These are phyloP conservation scores for Drosophila bipectinata DNA, from an alignment of 1,140 invertebrate genomes.

Conservation along the genomic window DNA sequence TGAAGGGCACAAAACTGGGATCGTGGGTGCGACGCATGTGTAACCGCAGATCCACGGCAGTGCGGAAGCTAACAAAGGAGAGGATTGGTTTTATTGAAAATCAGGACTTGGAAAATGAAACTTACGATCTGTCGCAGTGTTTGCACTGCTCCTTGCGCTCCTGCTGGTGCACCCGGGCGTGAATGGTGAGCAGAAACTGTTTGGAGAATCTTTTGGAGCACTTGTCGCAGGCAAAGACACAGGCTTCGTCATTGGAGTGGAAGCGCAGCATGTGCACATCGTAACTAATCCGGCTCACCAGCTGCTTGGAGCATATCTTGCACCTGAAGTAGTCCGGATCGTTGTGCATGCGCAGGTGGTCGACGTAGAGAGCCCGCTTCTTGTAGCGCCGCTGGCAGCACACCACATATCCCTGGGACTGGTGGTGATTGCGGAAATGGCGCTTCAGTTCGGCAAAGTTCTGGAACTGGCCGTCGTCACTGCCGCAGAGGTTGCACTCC, in stretches of 20 bases:
- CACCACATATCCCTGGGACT: conserved; percentile 47
- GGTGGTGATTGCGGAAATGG: conserved; percentile 39
- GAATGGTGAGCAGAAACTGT: conserved; percentile 41
- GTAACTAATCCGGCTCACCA: conserved; percentile 54
- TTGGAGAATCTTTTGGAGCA: conserved; percentile 61
- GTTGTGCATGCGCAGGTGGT: conserved; percentile 60
- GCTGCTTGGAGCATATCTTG: conserved; percentile 46
- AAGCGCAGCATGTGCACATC: conserved; percentile 53
- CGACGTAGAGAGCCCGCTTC: conserved; percentile 55
- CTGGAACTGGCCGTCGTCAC: conserved; percentile 18
- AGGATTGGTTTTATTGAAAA: neutral
- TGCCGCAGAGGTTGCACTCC: conserved; percentile 35
- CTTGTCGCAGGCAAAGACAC: conserved; percentile 49
- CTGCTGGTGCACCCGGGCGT: conserved; percentile 51
- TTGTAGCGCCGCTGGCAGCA: conserved; percentile 60
- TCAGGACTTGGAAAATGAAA: neutral
- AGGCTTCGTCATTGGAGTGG: conserved; percentile 46
- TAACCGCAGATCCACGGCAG: conserved; percentile 33
- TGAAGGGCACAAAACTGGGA: conserved; percentile 49
- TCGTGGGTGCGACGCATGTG: conserved; percentile 58
- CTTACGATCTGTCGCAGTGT: conserved; percentile 57
- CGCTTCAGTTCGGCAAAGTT: conserved; percentile 49
- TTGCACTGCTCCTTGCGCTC: conserved; percentile 51
- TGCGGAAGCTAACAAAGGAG: conserved; percentile 25
- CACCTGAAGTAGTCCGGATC: conserved; percentile 58